Evolutionary conservation across 2,113 vertebrate species (phyloP), one percentile per base, ranked within the genome.

Genomic region (Mus pahari): DNA sequence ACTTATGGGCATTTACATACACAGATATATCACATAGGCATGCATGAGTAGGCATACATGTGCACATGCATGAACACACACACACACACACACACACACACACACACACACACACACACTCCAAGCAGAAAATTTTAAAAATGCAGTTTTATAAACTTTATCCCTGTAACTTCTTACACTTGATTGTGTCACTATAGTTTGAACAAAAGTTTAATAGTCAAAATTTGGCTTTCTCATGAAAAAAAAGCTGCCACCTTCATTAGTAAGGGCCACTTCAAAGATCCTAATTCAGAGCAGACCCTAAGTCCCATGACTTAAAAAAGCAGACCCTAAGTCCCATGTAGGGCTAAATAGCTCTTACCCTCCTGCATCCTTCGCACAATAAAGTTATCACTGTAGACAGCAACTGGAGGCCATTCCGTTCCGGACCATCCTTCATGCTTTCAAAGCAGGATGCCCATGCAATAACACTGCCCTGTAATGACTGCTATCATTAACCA

Each of bases 321-420:
- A 96, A 36, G 33, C 74, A 88, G 26, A 42, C 22, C 28, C 90
- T 74, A 31, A 86, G 62, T 75, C 1, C 3, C 26, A 4, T 48
- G n/a, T 7, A 10, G 62, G 58, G 82, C 12, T 79, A 88, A 48
- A 73, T 7, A 91, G 81, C 48, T 94, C 79, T 77, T 17, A 60
- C 11, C 53, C 12, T 55, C 13, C 28, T n/a, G 14, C 5, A 16
- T 48, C 42, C 74, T 60, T 10, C 11, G 28, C 70, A 58, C 86
- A 70, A 45, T 24, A 77, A 70, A 50, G 91, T 73, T 31, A 73
- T 62, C 42, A 68, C 58, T 82, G 4, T 77, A 86, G 45, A 48
- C 22, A 95, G 91, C 60, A 96, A 75, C 36, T 70, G 31, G 90
- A 88, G 60, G 66, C 62, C 89, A 42, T 95, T 96, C 90, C 71